Base-by-base conservation (phyloP, 2,797 vertebrate species). In the Lepus townsendii region DNA sequence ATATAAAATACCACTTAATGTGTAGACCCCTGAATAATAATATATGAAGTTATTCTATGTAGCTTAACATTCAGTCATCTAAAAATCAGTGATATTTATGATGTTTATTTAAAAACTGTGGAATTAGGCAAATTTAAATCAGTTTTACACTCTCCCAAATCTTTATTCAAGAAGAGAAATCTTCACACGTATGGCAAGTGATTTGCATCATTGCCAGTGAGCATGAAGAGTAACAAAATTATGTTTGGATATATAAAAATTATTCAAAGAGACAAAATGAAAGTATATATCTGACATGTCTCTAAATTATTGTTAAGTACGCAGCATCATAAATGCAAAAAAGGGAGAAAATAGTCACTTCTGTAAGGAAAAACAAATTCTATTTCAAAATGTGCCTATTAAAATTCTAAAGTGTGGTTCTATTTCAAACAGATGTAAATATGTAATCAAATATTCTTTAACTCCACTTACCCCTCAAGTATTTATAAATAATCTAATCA, bases 361-460 rank as follows among this genome's bases (percentile, higher is more conserved):
- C 16, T 84, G 2, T 83, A 22, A 35, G 38, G 12, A 42, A 50
- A 50, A 47, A 7, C 50, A 20, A 42, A 42, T n/a, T 63, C 7
- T 38, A 1, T 78, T 78, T 91, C 38, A 54, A 83, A 65, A 79
- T 62, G 42, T 78, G 20, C 13, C 52, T 93, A 88, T 94, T 88
- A 57, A 89, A n/a, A 2, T n/a, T 95, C 57, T 65, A 78, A 63
- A 89, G 86, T 16, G 14, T 30, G 60, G 2, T 54, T 90, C 83
- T 66, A 85, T 91, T 72, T 85, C 42, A 86, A 94, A 62, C 6
- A 65, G 65, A 65, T 71, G 66, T 52, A 93, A 90, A 76, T 60
- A 26, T 77, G 27, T 88, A 94, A 93, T 93, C 73, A 91, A 80
- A 79, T 88, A 6, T 92, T 30, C 27, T 76, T 88, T 88, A 93